Evolutionary conservation across 2,888 invertebrate genomes (phyloP).

Genomic region (Pocota personata): DNA sequence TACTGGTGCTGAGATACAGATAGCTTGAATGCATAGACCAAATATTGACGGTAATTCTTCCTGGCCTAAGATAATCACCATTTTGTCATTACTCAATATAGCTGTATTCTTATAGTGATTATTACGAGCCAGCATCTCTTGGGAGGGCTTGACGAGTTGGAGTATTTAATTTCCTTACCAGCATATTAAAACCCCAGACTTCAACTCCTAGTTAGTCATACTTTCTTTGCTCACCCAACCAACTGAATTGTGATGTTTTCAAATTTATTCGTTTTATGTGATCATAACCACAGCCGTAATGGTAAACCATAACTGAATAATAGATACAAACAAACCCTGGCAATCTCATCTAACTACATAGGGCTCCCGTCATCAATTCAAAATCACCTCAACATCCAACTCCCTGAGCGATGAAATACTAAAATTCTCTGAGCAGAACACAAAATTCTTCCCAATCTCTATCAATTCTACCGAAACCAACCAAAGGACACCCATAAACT

Average conservation of each 20-base stretch:
- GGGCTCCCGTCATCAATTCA: constrained; percentile 23
- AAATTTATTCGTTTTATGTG: constrained; percentile 6
- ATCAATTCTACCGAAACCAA: background rate
- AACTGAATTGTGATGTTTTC: background rate
- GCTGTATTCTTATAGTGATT: no score
- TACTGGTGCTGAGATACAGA: no score
- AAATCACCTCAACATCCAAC: constrained; percentile 20
- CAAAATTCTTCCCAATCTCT: background rate
- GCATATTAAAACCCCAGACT: background rate
- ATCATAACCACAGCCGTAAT: constrained; percentile 11
- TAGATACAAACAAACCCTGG: background rate
- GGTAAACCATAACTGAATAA: constrained; percentile 7
- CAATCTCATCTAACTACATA: background rate
- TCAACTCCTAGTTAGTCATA: background rate
- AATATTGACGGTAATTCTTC: no score
- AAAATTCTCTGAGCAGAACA: background rate
- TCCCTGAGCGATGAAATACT: background rate
- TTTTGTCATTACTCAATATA: no score
- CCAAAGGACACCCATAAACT: constrained; percentile 32
- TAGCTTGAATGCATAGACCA: no score
- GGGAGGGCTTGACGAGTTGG: no score
- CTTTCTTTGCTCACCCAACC: background rate
- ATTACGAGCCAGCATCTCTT: no score
- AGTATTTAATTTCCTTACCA: no score
- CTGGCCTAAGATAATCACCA: no score